phyloP scores from a whole-genome alignment of 2,113 vertebrate species.

The Boulengeromyrus knoepffleri region DNA sequence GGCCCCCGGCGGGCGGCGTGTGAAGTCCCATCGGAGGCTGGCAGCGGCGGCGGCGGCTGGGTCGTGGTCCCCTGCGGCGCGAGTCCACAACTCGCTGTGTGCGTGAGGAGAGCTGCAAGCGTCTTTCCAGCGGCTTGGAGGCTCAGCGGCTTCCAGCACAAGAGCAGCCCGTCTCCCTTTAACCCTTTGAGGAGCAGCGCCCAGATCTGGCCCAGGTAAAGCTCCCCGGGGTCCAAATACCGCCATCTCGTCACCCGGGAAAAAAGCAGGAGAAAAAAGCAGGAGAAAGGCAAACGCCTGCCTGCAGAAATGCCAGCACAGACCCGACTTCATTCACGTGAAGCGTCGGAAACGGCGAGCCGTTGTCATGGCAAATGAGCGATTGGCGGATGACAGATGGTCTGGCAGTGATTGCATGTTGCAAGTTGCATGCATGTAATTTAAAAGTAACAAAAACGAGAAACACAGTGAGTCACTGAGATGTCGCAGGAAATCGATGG shows the following conservation, averaged over 20 bases:
- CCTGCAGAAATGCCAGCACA: background rate
- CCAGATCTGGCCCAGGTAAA: slow-evolving; percentile 23
- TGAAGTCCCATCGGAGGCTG: slow-evolving; percentile 13
- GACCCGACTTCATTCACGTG: background rate
- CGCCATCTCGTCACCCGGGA: background rate
- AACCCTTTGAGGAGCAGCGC: slow-evolving; percentile 43
- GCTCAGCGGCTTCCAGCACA: slow-evolving; percentile 25
- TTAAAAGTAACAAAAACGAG: background rate
- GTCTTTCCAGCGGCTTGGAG: background rate
- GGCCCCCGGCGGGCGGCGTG: slow-evolving; percentile 14
- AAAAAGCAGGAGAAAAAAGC: background rate
- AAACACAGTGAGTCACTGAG: background rate
- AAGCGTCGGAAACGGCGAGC: background rate
- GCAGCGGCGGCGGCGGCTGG: background rate
- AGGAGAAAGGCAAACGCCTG: background rate
- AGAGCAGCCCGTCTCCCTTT: slow-evolving; percentile 41
- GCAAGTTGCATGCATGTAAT: background rate
- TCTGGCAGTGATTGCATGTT: background rate
- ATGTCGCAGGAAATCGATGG: background rate
- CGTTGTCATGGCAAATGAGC: slow-evolving; percentile 11
- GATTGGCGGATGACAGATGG: slow-evolving; percentile 2
- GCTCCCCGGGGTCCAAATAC: background rate
- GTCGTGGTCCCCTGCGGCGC: background rate
- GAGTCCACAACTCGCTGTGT: background rate
- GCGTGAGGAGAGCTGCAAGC: background rate